phyloP scores from a whole-genome alignment of 2,113 vertebrate species.

The Thunnus thynnus region DNA sequence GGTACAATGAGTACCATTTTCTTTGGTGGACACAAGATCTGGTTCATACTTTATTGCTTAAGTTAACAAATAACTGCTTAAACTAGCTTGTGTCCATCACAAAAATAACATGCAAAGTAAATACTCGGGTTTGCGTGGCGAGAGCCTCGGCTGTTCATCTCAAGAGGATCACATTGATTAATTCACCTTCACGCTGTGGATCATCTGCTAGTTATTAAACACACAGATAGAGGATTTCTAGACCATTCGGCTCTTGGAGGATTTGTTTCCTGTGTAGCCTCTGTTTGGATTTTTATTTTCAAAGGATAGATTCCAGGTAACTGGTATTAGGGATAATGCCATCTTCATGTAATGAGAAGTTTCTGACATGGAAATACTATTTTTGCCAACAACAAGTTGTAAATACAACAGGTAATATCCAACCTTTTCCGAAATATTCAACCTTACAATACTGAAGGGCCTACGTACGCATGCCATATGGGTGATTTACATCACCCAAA shows the following conservation, averaged over 20 bases:
- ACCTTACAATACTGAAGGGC: no score
- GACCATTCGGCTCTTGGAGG: no score
- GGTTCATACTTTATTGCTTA: not conserved
- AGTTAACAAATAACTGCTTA: not conserved
- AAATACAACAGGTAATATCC: no score
- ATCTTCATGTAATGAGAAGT: no score
- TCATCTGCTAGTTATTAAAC: not conserved
- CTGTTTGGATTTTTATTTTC: no score
- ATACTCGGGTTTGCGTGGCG: not conserved
- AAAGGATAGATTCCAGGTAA: no score
- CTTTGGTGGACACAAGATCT: constrained; percentile 11
- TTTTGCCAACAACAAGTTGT: no score
- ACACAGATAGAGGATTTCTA: not conserved
- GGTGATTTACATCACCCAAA: no score
- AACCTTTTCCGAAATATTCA: no score
- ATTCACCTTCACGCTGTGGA: not conserved
- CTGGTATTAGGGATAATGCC: no score
- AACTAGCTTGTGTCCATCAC: not conserved
- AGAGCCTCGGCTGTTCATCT: not conserved
- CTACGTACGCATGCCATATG: no score
- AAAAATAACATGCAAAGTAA: not conserved
- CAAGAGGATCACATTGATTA: not conserved
- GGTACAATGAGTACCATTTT: constrained; percentile 13
- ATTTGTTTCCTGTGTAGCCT: no score
- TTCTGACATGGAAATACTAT: not conserved